Base-by-base conservation (phyloP, 2,113 vertebrate species). In the Tinamus guttatus region DNA sequence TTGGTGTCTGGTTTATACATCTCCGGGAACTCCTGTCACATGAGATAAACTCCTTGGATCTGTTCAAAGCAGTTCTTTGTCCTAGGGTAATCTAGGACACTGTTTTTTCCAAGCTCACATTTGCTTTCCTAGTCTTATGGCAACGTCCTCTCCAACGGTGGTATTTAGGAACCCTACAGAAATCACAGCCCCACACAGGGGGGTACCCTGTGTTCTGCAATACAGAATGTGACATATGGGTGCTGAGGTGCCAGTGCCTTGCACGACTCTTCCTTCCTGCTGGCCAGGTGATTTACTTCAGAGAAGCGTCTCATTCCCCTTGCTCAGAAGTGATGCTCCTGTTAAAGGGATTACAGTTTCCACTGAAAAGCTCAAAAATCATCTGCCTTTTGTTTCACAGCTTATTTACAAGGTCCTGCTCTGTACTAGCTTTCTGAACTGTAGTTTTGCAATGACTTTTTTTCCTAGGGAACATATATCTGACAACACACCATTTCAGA, bases 221-320 rank as follows among this genome's bases (percentile, higher is more conserved):
- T 7, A 49, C 43, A 32, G 24, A 85, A 25, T 0, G 0, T 41
- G 38, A 25, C 4, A 2, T 12, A 28, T 89, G 0, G 0, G 7
- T 89, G 74, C 65, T 1, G 38, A 84, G 68, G 41, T 21, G 30
- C 54, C 40, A 1, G 0, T 62, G 78, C 43, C 58, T 73, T 68
- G 71, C 1, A 3, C 70, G 43, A 56, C 36, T 91, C 94, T 91
- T 91, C 36, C 40, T 88, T 60, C 60, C 17, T 74, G 19, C 60
- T 64, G 60, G n/a, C 25, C 75, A 90, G 68, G 49, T 90, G 56
- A 87, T 60, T 74, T 52, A 85, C 51, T 86, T 95, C 68, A 88
- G 51, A 60, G 84, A 52, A 81, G 47, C 28, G 70, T 0, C 0
- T 81, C 60, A 45, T 78, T 68, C 83, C 91, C 68, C 45, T 52